A percentile compares a stretch with the other conserved stretches of the same genome.
These are phyloP conservation scores for Otus sunia DNA, from an alignment of 2,113 vertebrate genomes.

Conservation along the genomic window DNA sequence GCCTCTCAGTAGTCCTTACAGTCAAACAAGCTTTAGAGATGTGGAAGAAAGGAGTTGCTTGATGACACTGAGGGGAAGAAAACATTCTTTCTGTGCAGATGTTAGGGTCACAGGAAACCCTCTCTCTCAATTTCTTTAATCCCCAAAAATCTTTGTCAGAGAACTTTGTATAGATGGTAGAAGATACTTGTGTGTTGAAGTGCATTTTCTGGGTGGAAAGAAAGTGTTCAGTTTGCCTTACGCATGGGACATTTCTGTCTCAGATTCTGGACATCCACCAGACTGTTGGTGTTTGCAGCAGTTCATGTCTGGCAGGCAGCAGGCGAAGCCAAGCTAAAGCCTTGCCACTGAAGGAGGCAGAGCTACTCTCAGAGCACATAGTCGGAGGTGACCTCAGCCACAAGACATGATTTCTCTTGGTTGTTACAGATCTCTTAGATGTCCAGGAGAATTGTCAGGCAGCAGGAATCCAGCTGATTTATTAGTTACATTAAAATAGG, in stretches of 20 bases:
- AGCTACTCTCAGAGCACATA: background rate
- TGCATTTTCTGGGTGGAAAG: background rate
- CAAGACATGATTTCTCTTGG: background rate
- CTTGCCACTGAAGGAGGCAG: background rate
- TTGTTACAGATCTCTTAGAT: background rate
- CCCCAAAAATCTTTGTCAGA: background rate
- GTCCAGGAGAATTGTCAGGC: background rate
- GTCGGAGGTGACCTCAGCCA: background rate
- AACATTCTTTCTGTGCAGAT: background rate
- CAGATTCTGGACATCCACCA: no score
- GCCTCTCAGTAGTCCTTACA: background rate
- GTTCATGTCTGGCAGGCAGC: background rate
- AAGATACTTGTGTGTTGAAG: background rate
- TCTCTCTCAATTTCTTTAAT: background rate
- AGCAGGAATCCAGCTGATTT: background rate
- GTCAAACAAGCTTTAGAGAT: background rate
- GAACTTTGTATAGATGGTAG: background rate
- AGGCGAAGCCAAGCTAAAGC: background rate
- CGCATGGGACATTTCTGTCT: background rate
- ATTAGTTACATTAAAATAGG: background rate
- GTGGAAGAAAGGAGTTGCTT: background rate
- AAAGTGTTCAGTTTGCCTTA: background rate
- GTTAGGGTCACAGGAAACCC: background rate
- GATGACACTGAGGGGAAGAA: background rate
- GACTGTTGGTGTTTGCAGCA: background rate